Evolutionary conservation across 2,797 vertebrate species (phyloP), one percentile per base, ranked within the genome.

Genomic region (Etheostoma nigrum): DNA sequence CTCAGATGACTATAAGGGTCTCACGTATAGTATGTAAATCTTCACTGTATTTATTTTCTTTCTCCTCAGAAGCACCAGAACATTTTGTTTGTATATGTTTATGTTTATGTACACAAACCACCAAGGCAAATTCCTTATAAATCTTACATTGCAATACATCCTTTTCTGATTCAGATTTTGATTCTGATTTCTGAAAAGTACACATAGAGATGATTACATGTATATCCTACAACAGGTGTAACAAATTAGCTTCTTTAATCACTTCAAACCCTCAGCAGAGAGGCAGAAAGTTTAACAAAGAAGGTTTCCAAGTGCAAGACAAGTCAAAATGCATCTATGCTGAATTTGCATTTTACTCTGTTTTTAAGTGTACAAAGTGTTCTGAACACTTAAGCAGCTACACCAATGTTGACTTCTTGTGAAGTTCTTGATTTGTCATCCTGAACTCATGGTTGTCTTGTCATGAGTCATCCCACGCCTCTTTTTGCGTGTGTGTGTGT

Each of bases 401-500:
- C 49, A 72, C 76, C 72, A 87, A 81, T 63, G 52, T 33, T 79
- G 61, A 72, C 75, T 82, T 81, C 69, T 87, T 79, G 82, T 72
- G 77, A 91, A 80, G 86, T 75, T 11, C 30, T 30, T 19, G 15
- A 60, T 68, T 68, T 82, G 78, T 86, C 75, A 67, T 68, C 45
- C 48, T 58, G 69, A 16, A 49, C 61, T 79, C 8, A 27, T 68
- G 40, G 45, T 70, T 81, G 72, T 25, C 47, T 76, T 11, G 18
- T 60, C 14, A 52, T 85, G 78, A 81, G 36, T 86, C 86, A 89
- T 60, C 64, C 54, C 27, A 36, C 4, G 23, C 3, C 30, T 70
- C 8, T 51, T 67, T 19, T 71, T 27, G 27, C 3, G 27, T 27
- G 27, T 27, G 27, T 27, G 27, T 27, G 27, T 30, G 2, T 30